phyloP scores from a whole-genome alignment of 2,113 vertebrate genomes.

The Hucho hucho region DNA sequence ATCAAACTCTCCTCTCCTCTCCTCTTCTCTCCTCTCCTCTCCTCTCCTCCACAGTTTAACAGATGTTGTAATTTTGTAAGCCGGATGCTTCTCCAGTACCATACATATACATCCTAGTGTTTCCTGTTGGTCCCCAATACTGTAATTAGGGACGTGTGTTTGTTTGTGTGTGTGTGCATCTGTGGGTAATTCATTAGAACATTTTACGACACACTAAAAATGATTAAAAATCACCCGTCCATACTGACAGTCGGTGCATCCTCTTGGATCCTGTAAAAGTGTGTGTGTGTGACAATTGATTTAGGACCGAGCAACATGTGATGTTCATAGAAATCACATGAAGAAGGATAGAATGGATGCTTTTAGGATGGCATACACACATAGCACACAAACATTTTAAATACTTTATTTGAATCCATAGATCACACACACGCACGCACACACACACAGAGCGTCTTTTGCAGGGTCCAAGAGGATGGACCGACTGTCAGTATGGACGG shows the following conservation, averaged over 20 bases:
- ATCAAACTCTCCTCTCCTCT: background rate
- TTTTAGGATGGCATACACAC: too few species aligned
- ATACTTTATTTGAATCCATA: too few species aligned
- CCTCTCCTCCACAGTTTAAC: slow-evolving; percentile 40
- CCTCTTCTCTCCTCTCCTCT: slow-evolving; percentile 19
- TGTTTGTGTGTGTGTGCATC: background rate
- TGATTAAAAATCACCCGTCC: too few species aligned
- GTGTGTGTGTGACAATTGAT: slow-evolving; percentile 51
- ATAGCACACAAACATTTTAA: too few species aligned
- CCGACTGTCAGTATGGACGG: too few species aligned
- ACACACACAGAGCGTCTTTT: too few species aligned
- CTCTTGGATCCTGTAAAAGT: too few species aligned
- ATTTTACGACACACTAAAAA: too few species aligned
- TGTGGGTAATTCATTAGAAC: background rate
- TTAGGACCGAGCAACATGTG: slow-evolving; percentile 71
- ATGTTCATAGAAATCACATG: slow-evolving; percentile 67
- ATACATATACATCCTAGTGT: slow-evolving; percentile 29
- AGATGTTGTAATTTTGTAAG: slow-evolving; percentile 59
- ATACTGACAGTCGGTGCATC: background rate
- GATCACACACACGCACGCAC: too few species aligned
- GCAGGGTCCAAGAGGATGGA: too few species aligned
- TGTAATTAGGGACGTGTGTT: slow-evolving; percentile 44
- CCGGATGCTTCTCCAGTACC: slow-evolving; percentile 48
- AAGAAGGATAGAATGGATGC: slow-evolving; percentile 43
- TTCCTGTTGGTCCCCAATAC: slow-evolving; percentile 69